A percentile compares a stretch with the other conserved stretches of the same genome.
Conservation (phyloP, 2,797 vertebrate species). For the Limosa lapponica region DNA sequence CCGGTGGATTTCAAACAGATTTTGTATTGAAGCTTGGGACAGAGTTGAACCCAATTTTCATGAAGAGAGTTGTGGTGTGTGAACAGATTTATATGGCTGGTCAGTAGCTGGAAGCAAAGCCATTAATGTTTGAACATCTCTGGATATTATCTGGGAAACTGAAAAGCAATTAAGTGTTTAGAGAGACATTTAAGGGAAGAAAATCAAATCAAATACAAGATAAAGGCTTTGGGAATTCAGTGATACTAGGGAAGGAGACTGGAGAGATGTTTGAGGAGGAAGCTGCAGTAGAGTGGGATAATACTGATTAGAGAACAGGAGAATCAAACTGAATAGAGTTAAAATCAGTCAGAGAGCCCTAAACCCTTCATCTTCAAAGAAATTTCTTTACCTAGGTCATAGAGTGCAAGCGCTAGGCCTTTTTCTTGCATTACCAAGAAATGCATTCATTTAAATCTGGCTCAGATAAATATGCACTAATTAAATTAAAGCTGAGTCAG, state of each 20-base stretch:
- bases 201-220: conserved; percentile 10
- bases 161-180: conserved; percentile 22
- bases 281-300: background rate
- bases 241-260: background rate
- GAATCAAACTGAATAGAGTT: background rate
- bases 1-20: conserved; percentile 36
- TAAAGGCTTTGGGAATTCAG: background rate
- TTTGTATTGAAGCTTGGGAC: conserved; percentile 28
- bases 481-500: background rate
- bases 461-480: background rate
- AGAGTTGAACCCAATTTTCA: conserved; percentile 12
- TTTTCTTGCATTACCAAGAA: background rate
- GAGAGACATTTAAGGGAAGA: conserved; percentile 2
- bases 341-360: background rate
- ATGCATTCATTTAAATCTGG: background rate
- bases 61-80: conserved; percentile 16
- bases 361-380: background rate
- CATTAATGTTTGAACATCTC: conserved; percentile 19
- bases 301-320: background rate
- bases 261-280: background rate
- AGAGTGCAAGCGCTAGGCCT: background rate
- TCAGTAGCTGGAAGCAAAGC: conserved; percentile 50
- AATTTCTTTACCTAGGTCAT: background rate
- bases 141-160: conserved; percentile 33
- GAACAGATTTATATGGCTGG: conserved; percentile 44